A percentile compares a stretch with the other conserved stretches of the same genome.
Evolutionary conservation across 2,113 vertebrate genomes (phyloP).

Genomic region (Eulacestoma nigropectus): DNA sequence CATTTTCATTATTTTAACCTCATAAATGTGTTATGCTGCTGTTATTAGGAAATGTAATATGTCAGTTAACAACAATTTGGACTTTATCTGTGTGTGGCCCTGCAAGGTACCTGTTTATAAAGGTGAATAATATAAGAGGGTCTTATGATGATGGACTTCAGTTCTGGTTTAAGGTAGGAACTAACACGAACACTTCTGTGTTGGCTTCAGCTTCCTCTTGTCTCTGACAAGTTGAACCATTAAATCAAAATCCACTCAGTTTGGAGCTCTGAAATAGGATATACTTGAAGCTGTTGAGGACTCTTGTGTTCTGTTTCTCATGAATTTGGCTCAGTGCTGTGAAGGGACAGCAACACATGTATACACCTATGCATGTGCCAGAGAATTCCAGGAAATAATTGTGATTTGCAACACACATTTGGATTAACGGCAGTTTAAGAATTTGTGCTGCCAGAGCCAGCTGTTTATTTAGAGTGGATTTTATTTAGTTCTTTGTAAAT

Average conservation of each 20-base stretch:
- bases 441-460: neutral
- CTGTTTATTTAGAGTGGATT: neutral
- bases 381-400: neutral
- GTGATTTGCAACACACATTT: neutral
- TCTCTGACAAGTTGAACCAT: neutral
- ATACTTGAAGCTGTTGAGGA: neutral
- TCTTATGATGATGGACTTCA: neutral
- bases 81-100: neutral
- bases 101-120: neutral
- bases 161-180: neutral
- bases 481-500: neutral
- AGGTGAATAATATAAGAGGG: neutral
- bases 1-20: neutral
- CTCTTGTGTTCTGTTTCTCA: neutral
- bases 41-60: neutral
- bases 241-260: neutral
- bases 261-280: neutral
- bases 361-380: neutral
- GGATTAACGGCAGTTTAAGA: neutral
- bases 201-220: neutral
- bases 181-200: neutral
- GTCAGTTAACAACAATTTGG: neutral
- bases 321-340: neutral
- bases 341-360: rapidly evolving
- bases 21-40: neutral